Base-by-base conservation (phyloP, 92 coral and sea anemone genomes). In the Meandrina meandrites region DNA sequence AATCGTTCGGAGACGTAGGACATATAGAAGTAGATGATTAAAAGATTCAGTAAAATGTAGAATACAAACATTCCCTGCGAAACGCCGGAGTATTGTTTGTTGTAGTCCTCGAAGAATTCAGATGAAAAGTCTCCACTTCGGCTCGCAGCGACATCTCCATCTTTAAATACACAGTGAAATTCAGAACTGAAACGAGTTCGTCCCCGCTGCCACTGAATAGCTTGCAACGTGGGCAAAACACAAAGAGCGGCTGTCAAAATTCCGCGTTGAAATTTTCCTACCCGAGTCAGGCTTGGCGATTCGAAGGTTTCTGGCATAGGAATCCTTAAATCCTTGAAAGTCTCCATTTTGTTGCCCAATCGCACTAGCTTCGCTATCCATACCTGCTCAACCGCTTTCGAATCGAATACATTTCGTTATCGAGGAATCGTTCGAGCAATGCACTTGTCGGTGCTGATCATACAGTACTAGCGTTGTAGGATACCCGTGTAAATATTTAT, bases 1-100 rank as follows among this genome's bases (percentile, higher is more conserved):
- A 86, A 80, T 86, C 89, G 85, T 7, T 86, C 89, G 37, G 71
- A 79, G 27, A 80, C 89, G 71, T 69, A 86, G 27, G 86, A 86
- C 89, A 70, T 69, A 79, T 86, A 86, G 36, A 80, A 14, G 19
- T 47, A 56, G 48, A 80, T 40, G 69, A 69, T 68, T 56, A 71
- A 40, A 54, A 86, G 89, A 67, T 80, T 79, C 79, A 79, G 35
- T 48, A 45, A 12, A 14, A 80, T 40, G 82, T 67, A 80, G 14
- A 80, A 3, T 27, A 86, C 22, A 53, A 86, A 86, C 70, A 70
- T 14, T 35, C 45, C 79, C 67, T n/a, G 89, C 0, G 84, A 86
- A 54, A 80, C 58, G 10, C 69, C 64, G 13, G 21, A n/a, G 73
- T 68, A 86, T 56, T 67, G 79, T 17, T 80, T 60, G 3, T 24